Evolutionary conservation across 2,113 vertebrate species (phyloP).

Genomic region (Hypomesus transpacificus): DNA sequence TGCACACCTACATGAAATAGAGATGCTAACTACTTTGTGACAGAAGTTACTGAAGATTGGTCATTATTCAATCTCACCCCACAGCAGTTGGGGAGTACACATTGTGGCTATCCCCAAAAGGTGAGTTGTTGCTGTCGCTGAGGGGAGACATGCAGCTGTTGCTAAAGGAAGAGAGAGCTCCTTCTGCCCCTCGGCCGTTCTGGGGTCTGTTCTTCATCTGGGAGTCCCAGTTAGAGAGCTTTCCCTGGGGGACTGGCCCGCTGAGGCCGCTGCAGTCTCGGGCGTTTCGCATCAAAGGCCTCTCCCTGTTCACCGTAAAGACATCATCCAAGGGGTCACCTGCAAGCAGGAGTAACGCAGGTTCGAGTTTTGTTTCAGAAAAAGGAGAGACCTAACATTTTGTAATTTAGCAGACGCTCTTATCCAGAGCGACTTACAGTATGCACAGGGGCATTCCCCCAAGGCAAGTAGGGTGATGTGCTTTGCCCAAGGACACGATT

Average conservation of each 20-base stretch:
- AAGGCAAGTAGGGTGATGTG: too few relatives aligned
- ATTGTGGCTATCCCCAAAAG: too few relatives aligned
- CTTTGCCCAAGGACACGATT: too few relatives aligned
- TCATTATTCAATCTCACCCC: constrained; percentile 50
- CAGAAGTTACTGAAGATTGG: neutral
- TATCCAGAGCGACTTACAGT: too few relatives aligned
- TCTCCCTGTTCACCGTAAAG: constrained; percentile 35
- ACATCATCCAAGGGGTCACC: constrained; percentile 51
- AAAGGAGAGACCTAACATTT: neutral
- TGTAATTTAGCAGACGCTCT: too few relatives aligned
- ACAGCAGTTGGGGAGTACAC: constrained; percentile 32
- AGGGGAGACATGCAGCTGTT: constrained; percentile 43
- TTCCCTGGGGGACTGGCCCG: constrained; percentile 43
- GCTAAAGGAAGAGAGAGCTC: constrained; percentile 26
- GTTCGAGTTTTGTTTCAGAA: neutral
- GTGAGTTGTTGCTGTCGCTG: constrained; percentile 42
- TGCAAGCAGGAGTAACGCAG: constrained; percentile 21
- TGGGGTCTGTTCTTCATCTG: constrained; percentile 48
- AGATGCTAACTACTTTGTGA: neutral
- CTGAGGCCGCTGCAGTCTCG: constrained; percentile 47
- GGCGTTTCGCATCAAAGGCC: constrained; percentile 8
- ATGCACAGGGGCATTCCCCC: too few relatives aligned
- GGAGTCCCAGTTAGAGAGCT: constrained; percentile 55
- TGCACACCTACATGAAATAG: too few relatives aligned
- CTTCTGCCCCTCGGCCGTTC: constrained; percentile 37